phyloP scores from a whole-genome alignment of 2,797 vertebrate genomes.

The Coluber constrictor region DNA sequence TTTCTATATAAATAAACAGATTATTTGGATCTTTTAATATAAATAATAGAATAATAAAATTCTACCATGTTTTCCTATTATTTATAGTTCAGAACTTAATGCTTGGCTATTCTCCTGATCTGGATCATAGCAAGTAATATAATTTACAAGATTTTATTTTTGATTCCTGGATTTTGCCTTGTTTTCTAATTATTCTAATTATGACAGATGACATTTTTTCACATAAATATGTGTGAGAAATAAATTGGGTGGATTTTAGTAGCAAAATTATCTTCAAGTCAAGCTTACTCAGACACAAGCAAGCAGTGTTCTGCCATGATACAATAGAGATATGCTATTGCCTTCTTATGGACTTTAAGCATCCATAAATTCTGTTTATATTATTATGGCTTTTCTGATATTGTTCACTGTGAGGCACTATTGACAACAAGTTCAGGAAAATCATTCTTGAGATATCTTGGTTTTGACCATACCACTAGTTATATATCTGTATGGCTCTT shows the following conservation, averaged over 20 bases:
- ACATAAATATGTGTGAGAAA: neutral
- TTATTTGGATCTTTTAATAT: neutral
- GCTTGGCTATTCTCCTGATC: constrained; percentile 5
- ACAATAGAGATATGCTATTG: neutral
- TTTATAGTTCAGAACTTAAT: neutral
- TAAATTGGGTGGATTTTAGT: neutral
- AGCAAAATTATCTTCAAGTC: neutral
- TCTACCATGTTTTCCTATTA: neutral
- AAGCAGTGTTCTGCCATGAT: neutral
- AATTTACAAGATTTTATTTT: neutral
- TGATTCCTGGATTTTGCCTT: neutral
- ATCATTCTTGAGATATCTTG: constrained; percentile 23
- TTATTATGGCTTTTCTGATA: neutral
- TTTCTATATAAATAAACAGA: neutral
- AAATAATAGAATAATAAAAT: neutral
- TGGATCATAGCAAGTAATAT: neutral
- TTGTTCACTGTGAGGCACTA: constrained; percentile 4
- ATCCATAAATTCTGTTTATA: neutral
- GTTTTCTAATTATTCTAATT: neutral
- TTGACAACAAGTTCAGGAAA: constrained; percentile 31
- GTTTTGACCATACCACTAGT: neutral
- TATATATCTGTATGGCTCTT: too few species aligned
- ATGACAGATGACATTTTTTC: neutral
- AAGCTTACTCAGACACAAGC: neutral
- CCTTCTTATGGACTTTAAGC: constrained; percentile 7